Evolutionary conservation across 1,140 invertebrate genomes (phyloP).

Genomic region (Grapholita molesta): DNA sequence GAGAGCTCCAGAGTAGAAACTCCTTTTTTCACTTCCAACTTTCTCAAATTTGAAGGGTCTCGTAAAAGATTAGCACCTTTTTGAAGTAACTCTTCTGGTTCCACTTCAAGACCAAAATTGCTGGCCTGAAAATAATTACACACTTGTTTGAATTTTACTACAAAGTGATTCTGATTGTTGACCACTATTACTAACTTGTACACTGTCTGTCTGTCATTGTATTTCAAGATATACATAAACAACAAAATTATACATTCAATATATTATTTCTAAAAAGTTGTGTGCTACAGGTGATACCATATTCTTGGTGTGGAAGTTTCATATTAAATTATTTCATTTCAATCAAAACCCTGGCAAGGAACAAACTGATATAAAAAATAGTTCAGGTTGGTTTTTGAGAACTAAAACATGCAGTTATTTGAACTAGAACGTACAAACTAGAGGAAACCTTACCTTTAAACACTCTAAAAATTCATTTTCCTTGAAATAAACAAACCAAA

Average conservation of each 20-base stretch:
- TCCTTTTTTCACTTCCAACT: slow-evolving; percentile 26
- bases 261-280: too few relatives aligned
- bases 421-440: neutral
- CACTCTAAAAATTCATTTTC: slow-evolving; percentile 24
- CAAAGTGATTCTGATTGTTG: too few relatives aligned
- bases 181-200: too few relatives aligned
- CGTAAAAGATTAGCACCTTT: slow-evolving; percentile 43
- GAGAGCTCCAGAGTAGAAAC: slow-evolving; percentile 32
- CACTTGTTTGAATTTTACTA: neutral
- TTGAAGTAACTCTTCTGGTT: slow-evolving; percentile 35
- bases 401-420: too few relatives aligned
- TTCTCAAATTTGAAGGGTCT: slow-evolving; percentile 39
- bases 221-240: neutral
- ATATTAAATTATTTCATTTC: neutral
- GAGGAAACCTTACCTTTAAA: slow-evolving; percentile 26
- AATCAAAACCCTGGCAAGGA: neutral
- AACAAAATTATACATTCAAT: too few relatives aligned
- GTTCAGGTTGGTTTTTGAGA: too few relatives aligned
- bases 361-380: too few relatives aligned
- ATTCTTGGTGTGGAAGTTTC: too few relatives aligned
- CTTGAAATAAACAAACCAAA: slow-evolving; percentile 27
- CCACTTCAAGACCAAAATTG: slow-evolving; percentile 47
- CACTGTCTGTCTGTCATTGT: too few relatives aligned
- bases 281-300: too few relatives aligned
- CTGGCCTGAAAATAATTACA: slow-evolving; percentile 38